These are phyloP conservation scores for Hirtodrosophila confusa DNA, from an alignment of 2,888 invertebrate species.

Conservation along the genomic window DNA sequence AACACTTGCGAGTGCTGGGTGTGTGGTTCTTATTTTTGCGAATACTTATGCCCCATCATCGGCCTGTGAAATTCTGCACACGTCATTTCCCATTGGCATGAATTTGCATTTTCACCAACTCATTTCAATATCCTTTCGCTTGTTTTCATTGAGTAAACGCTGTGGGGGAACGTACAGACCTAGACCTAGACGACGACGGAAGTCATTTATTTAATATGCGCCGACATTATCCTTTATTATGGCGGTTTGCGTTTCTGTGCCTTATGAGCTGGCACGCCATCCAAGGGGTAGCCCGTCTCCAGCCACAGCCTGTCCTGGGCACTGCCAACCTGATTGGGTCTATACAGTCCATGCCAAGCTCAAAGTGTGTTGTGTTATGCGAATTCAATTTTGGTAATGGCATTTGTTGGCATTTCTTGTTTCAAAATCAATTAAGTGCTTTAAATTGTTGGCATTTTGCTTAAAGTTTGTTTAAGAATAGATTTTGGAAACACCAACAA, in stretches of 20 bases:
- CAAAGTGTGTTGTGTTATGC: constrained; percentile 30
- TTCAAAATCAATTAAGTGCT: constrained; percentile 65
- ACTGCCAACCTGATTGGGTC: constrained; percentile 34
- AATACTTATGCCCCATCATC: constrained; percentile 56
- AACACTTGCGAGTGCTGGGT: constrained; percentile 45
- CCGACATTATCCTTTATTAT: constrained; percentile 79
- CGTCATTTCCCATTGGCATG: constrained; percentile 78
- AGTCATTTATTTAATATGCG: constrained; percentile 81
- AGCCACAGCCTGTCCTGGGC: constrained; percentile 8
- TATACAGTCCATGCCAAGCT: constrained; percentile 9
- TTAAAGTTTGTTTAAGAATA: constrained; percentile 1
- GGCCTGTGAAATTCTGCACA: constrained; percentile 75
- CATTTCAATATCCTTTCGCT: constrained; percentile 79
- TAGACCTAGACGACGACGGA: constrained; percentile 64
- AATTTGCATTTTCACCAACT: constrained; percentile 77
- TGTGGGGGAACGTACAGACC: constrained; percentile 45
- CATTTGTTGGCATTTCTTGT: constrained; percentile 18
- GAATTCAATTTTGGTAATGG: constrained; percentile 63
- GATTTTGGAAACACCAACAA: background rate
- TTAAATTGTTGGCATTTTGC: constrained; percentile 37
- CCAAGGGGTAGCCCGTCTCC: constrained; percentile 17
- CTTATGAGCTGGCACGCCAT: constrained; percentile 73
- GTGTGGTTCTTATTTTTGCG: constrained; percentile 10
- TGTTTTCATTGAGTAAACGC: constrained; percentile 71
- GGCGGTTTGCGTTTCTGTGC: constrained; percentile 77